Percentiles rank a stretch among this genome's conserved stretches.
phyloP scores from a whole-genome alignment of 2,797 vertebrate genomes.

The Setipinna tenuifilis region DNA sequence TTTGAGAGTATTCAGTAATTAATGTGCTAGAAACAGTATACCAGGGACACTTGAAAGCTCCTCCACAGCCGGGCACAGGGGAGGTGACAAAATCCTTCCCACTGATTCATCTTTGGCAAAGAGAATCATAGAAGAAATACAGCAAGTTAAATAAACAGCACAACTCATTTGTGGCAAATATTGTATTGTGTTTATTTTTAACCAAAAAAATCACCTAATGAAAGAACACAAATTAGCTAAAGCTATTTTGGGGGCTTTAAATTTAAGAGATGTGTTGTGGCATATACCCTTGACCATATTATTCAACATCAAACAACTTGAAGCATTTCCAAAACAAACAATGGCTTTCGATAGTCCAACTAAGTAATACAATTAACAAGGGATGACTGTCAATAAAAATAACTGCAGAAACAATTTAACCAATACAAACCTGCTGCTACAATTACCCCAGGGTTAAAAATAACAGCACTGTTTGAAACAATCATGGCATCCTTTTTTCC shows the following conservation, averaged over 20 bases:
- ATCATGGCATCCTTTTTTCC: conserved; percentile 48
- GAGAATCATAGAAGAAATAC: not conserved
- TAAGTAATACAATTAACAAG: conserved; percentile 18
- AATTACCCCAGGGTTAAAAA: not conserved
- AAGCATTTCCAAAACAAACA: conserved; percentile 2
- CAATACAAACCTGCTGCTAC: conserved; percentile 2
- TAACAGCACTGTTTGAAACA: conserved; percentile 24
- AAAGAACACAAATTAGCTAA: not conserved
- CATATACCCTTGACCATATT: not conserved
- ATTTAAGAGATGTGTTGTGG: not conserved
- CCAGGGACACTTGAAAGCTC: conserved; percentile 46
- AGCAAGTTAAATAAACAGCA: not conserved
- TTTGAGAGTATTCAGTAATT: conserved; percentile 21
- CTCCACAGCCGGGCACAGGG: conserved; percentile 39
- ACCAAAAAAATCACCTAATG: not conserved
- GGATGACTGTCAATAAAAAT: conserved; percentile 19
- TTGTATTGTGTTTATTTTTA: not conserved
- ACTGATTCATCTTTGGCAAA: not conserved
- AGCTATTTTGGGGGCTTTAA: not conserved
- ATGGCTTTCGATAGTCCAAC: not conserved
- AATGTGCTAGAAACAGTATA: conserved; percentile 43
- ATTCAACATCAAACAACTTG: not conserved
- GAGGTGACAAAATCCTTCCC: conserved; percentile 28
- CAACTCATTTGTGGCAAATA: not conserved
- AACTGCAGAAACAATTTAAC: not conserved